phyloP scores from a whole-genome alignment of 2,113 vertebrate species.

The Gallinago jamesoni region DNA sequence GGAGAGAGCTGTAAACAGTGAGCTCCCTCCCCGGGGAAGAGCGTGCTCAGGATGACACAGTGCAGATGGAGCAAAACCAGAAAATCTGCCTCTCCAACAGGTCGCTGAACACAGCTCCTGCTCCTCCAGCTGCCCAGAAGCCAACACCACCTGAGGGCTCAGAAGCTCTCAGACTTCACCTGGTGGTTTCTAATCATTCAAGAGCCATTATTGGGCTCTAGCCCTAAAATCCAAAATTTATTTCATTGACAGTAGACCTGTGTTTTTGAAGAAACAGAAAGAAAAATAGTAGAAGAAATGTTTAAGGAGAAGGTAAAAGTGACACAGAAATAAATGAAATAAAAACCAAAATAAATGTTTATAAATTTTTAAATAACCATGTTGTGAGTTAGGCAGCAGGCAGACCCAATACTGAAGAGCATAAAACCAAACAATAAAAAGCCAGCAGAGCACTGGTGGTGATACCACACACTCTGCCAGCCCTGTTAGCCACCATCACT shows the following conservation, averaged over 20 bases:
- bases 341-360: background rate
- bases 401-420: background rate
- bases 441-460: background rate
- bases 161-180: background rate
- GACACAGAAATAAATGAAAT: background rate
- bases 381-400: background rate
- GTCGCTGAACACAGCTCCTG: background rate
- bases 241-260: background rate
- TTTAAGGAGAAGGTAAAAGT: background rate
- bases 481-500: background rate
- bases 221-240: background rate
- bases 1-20: background rate
- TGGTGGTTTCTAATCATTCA: background rate
- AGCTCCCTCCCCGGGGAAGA: background rate
- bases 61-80: background rate
- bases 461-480: accelerated
- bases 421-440: background rate
- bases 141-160: background rate
- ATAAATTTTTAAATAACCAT: background rate
- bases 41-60: background rate
- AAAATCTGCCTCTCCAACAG: background rate
- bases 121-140: background rate
- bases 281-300: background rate
- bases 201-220: background rate
- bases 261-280: background rate